Conservation (phyloP, 2,113 vertebrate genomes). For the Dasyprocta punctata region DNA sequence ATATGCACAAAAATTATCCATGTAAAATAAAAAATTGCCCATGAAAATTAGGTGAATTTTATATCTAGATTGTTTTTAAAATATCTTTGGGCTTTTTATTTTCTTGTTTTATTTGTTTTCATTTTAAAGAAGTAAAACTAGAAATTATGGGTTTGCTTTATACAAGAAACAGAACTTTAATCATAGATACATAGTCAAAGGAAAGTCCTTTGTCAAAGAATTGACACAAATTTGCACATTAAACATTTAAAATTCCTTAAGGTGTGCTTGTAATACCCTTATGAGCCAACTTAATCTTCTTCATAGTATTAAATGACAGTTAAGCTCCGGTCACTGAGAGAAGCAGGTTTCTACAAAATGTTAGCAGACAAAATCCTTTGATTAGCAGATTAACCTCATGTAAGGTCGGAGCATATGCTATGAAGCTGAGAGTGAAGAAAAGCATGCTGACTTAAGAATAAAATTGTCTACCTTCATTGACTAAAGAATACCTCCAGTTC, state of each 20-base stretch:
- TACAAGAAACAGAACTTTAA: not conserved
- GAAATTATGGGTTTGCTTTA: not conserved
- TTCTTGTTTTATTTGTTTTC: not conserved
- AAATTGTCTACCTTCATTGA: not conserved
- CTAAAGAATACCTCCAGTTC: not conserved
- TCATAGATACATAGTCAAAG: not conserved
- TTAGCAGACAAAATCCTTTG: not conserved
- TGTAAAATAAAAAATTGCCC: conserved; percentile 12
- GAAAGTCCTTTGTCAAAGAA: not conserved
- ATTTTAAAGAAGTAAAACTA: not conserved
- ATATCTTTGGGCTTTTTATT: not conserved
- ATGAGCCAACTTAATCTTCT: not conserved
- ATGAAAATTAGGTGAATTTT: not conserved
- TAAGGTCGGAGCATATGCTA: not conserved
- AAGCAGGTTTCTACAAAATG: not conserved
- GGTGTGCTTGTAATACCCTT: not conserved
- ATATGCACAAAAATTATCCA: not conserved
- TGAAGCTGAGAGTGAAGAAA: not conserved
- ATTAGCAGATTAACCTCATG: not conserved
- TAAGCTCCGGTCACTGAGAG: not conserved
- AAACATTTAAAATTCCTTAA: conserved; percentile 14
- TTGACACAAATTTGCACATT: not conserved
- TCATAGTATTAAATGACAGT: not conserved
- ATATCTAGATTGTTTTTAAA: not conserved
- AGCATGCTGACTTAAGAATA: not conserved